Evolutionary conservation across 2,113 vertebrate genomes (phyloP).

Genomic region (Dasyornis broadbenti): DNA sequence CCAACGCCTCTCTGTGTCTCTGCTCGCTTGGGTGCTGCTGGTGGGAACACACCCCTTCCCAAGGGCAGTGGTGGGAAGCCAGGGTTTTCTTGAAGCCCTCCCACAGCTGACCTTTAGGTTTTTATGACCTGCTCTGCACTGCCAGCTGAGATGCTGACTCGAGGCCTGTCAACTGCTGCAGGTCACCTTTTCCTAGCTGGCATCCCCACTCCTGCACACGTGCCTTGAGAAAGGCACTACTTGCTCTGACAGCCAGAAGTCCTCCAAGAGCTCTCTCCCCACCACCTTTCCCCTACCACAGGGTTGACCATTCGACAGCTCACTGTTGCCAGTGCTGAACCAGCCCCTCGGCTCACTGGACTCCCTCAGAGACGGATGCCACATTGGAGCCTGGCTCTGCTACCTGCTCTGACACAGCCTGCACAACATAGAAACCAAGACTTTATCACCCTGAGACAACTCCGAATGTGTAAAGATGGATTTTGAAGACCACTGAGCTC

Average conservation of each 20-base stretch:
- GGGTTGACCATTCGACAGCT: neutral
- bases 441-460: neutral
- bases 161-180: neutral
- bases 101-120: neutral
- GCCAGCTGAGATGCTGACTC: neutral
- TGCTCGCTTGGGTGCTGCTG: neutral
- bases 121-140: neutral
- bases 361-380: neutral
- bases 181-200: neutral
- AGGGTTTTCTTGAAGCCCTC: neutral
- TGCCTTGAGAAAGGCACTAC: neutral
- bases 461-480: neutral
- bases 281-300: no score
- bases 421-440: neutral
- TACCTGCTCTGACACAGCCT: neutral
- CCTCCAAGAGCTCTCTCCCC: neutral
- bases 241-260: neutral
- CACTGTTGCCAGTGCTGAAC: rapidly evolving
- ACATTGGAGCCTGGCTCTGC: neutral
- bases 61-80: neutral
- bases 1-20: rapidly evolving
- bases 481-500: neutral
- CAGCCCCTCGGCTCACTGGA: neutral
- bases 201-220: neutral
- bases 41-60: neutral